Conservation (phyloP, 2,113 vertebrate genomes). For the Cyanoderma ruficeps region DNA sequence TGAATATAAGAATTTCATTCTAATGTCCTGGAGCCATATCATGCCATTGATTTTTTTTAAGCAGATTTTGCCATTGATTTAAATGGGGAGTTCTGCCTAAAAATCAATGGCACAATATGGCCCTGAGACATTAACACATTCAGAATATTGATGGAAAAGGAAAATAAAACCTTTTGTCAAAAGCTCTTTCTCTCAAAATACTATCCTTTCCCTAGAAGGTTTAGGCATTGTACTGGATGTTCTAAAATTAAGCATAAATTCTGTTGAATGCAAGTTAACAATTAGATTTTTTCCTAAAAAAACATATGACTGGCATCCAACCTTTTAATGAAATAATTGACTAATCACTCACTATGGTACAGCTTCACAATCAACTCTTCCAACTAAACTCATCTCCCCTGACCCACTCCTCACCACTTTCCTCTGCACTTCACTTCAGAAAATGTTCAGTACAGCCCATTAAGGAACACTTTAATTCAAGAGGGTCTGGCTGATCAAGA, state of each 20-base stretch:
- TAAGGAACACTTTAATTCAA: conserved; percentile 81
- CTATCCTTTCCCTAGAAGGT: conserved; percentile 32
- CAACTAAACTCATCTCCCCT: conserved; percentile 59
- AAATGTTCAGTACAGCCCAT: conserved; percentile 68
- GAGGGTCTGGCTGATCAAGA: conserved; percentile 89
- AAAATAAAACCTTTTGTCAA: conserved; percentile 47
- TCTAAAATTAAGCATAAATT: conserved; percentile 55
- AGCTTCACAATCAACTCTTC: conserved; percentile 75
- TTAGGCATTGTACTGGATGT: conserved; percentile 18
- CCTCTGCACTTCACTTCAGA: conserved; percentile 53
- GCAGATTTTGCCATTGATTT: conserved; percentile 64
- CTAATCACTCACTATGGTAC: conserved; percentile 78
- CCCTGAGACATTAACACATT: conserved; percentile 55
- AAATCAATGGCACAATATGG: conserved; percentile 64
- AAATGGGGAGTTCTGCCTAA: conserved; percentile 55
- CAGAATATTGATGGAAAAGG: conserved; percentile 51
- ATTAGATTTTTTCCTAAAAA: conserved; percentile 6
- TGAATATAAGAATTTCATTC: conserved; percentile 65
- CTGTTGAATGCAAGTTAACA: conserved; percentile 53
- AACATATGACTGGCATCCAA: conserved; percentile 47
- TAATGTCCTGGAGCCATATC: conserved; percentile 46
- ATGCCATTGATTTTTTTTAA: conserved; percentile 64
- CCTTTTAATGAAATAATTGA: conserved; percentile 90
- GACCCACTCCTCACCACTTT: not conserved
- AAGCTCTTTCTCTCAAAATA: conserved; percentile 47